Percentiles rank a stretch among this genome's conserved stretches.
Evolutionary conservation across 2,888 invertebrate species (phyloP).

Genomic region (Crepidodera aurea): DNA sequence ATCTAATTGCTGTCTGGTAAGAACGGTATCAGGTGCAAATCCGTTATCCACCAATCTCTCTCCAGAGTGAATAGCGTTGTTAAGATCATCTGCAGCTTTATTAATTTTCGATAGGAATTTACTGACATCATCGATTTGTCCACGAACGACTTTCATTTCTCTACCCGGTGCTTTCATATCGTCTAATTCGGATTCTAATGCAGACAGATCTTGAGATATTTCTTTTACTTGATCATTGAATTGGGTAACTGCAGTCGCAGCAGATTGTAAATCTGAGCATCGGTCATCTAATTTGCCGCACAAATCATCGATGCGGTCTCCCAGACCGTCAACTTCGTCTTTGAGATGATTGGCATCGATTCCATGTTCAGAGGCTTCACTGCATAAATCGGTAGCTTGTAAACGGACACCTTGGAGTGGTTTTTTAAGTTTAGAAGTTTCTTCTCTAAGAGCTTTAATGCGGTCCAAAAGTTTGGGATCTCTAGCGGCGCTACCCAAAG

Average conservation of each 20-base stretch:
- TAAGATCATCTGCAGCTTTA: conserved; percentile 71
- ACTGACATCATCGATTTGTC: conserved; percentile 82
- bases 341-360: conserved; percentile 79
- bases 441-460: conserved; percentile 83
- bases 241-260: conserved; percentile 84
- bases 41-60: conserved; percentile 85
- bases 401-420: conserved; percentile 68
- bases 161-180: conserved; percentile 86
- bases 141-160: conserved; percentile 83
- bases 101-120: conserved; percentile 73
- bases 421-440: conserved; percentile 78
- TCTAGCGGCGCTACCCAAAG: conserved; percentile 75
- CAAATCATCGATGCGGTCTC: conserved; percentile 79
- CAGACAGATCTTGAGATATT: conserved; percentile 77
- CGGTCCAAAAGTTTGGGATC: conserved; percentile 87
- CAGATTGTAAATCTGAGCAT: conserved; percentile 81
- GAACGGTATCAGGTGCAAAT: conserved; percentile 83
- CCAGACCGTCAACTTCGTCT: conserved; percentile 79
- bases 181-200: conserved; percentile 85
- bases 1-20: conserved; percentile 84
- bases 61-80: conserved; percentile 75
- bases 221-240: conserved; percentile 89
- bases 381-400: conserved; percentile 79
- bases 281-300: conserved; percentile 81
- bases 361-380: conserved; percentile 78